These are phyloP conservation scores for Sorex fumeus DNA, from an alignment of 2,113 vertebrate genomes.

Conservation along the genomic window DNA sequence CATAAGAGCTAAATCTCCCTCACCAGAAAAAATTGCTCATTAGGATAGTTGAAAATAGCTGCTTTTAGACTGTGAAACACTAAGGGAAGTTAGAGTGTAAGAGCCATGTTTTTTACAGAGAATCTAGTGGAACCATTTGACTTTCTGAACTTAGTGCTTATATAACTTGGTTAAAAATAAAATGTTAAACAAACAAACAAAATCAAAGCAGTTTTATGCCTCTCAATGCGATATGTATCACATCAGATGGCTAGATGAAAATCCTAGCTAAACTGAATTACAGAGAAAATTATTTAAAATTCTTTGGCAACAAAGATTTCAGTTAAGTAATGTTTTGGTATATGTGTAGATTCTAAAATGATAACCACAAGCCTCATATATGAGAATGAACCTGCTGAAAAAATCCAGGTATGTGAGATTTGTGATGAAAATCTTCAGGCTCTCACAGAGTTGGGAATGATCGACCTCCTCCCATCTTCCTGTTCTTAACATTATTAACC, in stretches of 20 bases:
- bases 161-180: constrained; percentile 23
- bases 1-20: not conserved
- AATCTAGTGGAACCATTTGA: not conserved
- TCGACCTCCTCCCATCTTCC: too few species aligned
- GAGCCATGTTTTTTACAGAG: not conserved
- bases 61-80: not conserved
- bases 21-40: not conserved
- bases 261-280: not conserved
- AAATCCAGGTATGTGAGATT: too few species aligned
- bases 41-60: not conserved
- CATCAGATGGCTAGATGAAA: not conserved
- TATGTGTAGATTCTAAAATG: not conserved
- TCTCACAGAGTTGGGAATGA: too few species aligned
- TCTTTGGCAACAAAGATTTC: not conserved
- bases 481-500: too few species aligned
- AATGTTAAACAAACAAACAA: constrained; percentile 8
- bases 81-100: not conserved
- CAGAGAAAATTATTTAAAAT: not conserved
- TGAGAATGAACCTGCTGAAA: too few species aligned
- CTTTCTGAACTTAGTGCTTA: not conserved
- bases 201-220: not conserved
- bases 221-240: not conserved
- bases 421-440: too few species aligned
- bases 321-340: not conserved
- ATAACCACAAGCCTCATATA: not conserved